A percentile compares a stretch with the other conserved stretches of the same genome.
Evolutionary conservation across 2,797 vertebrate genomes (phyloP).

Genomic region (Catamblyrhynchus diadema): DNA sequence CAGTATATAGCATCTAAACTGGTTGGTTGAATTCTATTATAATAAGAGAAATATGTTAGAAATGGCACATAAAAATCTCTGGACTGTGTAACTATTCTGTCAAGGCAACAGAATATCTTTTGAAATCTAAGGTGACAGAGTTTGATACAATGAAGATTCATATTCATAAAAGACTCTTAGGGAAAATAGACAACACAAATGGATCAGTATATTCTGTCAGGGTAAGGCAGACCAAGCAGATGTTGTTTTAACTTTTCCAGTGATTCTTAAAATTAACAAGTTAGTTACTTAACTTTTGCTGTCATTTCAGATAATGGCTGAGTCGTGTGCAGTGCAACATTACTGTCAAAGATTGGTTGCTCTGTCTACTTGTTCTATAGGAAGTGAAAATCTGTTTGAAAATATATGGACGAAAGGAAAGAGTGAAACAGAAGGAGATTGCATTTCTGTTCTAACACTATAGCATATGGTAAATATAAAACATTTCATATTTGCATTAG

Average conservation of each 20-base stretch:
- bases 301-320: neutral
- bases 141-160: neutral
- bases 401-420: neutral
- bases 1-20: neutral
- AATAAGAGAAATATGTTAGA: neutral
- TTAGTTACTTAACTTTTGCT: slow-evolving; percentile 1
- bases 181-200: neutral
- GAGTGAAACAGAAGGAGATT: neutral
- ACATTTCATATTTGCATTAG: neutral
- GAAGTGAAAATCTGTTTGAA: neutral
- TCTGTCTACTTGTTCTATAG: neutral
- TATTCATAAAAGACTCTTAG: neutral
- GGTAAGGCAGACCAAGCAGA: neutral
- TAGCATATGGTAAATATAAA: neutral
- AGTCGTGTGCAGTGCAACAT: neutral
- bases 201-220: neutral
- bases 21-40: slow-evolving; percentile 14
- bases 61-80: slow-evolving; percentile 23
- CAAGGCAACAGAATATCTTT: slow-evolving; percentile 14
- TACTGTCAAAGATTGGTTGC: neutral
- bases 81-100: slow-evolving; percentile 32
- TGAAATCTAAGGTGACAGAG: neutral
- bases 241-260: slow-evolving; percentile 9
- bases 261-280: slow-evolving; percentile 21
- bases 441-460: neutral